Evolutionary conservation across 1,140 invertebrate genomes (phyloP), one percentile per base, ranked within the genome.

Genomic region (Lucilia sericata): DNA sequence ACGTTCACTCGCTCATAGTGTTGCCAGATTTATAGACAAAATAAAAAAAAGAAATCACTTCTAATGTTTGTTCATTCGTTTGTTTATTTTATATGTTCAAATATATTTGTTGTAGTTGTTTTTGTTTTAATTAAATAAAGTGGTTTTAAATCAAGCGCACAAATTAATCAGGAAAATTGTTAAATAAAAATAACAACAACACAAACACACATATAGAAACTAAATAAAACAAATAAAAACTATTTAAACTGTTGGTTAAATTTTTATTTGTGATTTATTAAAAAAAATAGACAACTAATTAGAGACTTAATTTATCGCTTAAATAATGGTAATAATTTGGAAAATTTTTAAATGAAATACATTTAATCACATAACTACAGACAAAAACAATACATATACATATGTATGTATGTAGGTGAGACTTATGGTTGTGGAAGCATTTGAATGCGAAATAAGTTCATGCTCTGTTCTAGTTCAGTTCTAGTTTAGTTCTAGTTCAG

Each of bases 121-220:
- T 49, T 80, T 80, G 76, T 25, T 80, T 80, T 80, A 80, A 80
- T 80, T 80, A 80, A 80, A 80, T 80, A 21, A 80, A 80, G 76
- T 80, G 76, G 76, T 80, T 80, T 80, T 80, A 80, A 80, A 80
- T 80, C 76, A 80, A 80, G 76, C 76, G 76, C n/a, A 51, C 76
- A 80, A 80, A 80, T 80, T 80, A 80, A 80, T 80, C 76, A 80
- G n/a, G 76, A 14, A 51, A 80, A 51, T 51, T 80, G 42, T 49
- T 49, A 42, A 2, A 30, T n/a, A 42, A 42, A 42, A 42, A 42
- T 42, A 8, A 42, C 42, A 42, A 30, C 25, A 30, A 30, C 10
- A 42, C 42, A 42, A 8, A 42, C 42, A 42, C 36, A 14, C 51
- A 60, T 5, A 60, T 14, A 60, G 5, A 60, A 2, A 60, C 55